phyloP scores from a whole-genome alignment of 1,140 invertebrate species.

The Scaptomyza pallida region DNA sequence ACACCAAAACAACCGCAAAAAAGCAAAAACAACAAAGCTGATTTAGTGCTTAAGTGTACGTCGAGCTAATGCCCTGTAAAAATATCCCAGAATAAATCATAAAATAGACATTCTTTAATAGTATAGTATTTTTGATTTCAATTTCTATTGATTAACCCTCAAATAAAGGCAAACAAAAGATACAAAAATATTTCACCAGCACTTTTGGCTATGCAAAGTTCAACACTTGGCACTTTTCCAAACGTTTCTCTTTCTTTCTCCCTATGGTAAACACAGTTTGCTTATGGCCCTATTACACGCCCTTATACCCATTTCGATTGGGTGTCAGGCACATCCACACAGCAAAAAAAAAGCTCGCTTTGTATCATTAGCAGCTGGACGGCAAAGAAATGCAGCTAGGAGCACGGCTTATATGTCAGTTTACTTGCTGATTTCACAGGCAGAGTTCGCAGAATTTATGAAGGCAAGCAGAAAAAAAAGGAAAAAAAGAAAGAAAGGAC shows the following conservation, averaged over 20 bases:
- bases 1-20: neutral
- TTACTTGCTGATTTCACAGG: constrained; percentile 69
- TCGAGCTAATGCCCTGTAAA: neutral
- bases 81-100: too few species aligned
- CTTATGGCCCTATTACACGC: neutral
- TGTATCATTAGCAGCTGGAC: constrained; percentile 63
- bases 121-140: too few species aligned
- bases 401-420: constrained; percentile 64
- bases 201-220: too few species aligned
- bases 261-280: too few species aligned
- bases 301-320: neutral
- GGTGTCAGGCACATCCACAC: neutral
- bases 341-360: constrained; percentile 11
- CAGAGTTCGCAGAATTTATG: constrained; percentile 61
- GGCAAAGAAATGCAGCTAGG: neutral
- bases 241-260: neutral
- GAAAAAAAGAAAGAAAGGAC: constrained; percentile 13
- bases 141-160: too few species aligned
- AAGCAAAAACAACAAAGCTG: neutral
- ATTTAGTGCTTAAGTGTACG: neutral
- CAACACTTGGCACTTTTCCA: too few species aligned
- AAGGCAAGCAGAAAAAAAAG: constrained; percentile 32
- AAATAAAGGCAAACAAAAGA: too few species aligned
- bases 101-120: too few species aligned
- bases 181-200: too few species aligned